These are phyloP conservation scores for Meloidogyne hapla DNA, from an alignment of 1,140 invertebrate genomes.

Conservation along the genomic window DNA sequence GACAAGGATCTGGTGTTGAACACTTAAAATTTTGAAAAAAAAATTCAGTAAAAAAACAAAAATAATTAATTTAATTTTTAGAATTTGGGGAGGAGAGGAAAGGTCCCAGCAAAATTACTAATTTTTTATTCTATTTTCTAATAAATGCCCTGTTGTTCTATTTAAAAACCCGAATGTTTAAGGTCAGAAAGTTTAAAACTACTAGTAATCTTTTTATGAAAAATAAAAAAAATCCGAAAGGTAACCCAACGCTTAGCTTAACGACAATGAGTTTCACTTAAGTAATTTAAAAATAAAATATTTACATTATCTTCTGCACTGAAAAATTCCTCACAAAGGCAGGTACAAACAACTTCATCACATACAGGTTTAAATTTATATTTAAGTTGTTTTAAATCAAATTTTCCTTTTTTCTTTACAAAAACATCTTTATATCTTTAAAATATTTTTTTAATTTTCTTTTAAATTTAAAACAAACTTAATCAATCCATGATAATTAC, in stretches of 20 bases:
- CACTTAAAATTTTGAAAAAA: slow-evolving; percentile 26
- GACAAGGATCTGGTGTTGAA: slow-evolving; percentile 39
- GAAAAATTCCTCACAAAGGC: slow-evolving; percentile 38
- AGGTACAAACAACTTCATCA: slow-evolving; percentile 22
- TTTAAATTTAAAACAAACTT: slow-evolving; percentile 16
- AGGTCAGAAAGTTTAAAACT: too few relatives aligned
- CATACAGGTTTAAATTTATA: not conserved
- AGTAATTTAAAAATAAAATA: too few relatives aligned
- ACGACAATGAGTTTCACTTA: too few relatives aligned
- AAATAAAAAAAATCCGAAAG: too few relatives aligned
- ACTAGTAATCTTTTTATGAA: too few relatives aligned
- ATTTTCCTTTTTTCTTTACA: slow-evolving; percentile 15
- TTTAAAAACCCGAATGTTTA: too few relatives aligned
- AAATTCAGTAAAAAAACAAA: not conserved
- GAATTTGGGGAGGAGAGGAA: too few relatives aligned
- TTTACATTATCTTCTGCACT: slow-evolving; percentile 31
- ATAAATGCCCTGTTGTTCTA: too few relatives aligned
- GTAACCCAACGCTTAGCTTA: too few relatives aligned
- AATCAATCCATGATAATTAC: slow-evolving; percentile 38
- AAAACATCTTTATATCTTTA: slow-evolving; percentile 3
- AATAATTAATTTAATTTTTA: too few relatives aligned
- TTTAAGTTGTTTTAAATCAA: not conserved
- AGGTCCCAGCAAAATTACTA: too few relatives aligned
- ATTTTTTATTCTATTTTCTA: too few relatives aligned
- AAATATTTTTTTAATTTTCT: not conserved